Evolutionary conservation across 2,113 vertebrate genomes (phyloP).

Genomic region (Callospermophilus lateralis): DNA sequence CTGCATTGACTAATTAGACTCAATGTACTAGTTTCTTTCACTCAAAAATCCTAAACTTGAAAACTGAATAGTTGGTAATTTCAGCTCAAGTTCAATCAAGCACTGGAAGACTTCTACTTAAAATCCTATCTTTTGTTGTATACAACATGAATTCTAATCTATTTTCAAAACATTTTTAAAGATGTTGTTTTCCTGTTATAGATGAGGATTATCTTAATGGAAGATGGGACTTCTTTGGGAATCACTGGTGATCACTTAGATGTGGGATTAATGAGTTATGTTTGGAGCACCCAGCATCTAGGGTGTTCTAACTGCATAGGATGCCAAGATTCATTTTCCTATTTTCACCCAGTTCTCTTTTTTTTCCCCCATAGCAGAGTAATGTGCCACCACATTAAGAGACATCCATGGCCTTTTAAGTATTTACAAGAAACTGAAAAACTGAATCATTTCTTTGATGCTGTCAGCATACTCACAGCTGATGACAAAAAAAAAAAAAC

Average conservation of each 20-base stretch:
- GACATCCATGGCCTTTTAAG: conserved; percentile 47
- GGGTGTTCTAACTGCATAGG: background rate
- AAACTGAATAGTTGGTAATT: background rate
- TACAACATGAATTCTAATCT: background rate
- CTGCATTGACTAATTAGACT: background rate
- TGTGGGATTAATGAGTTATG: background rate
- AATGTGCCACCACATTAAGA: conserved; percentile 49
- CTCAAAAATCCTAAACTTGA: background rate
- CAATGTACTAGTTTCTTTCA: background rate
- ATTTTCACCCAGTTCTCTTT: background rate
- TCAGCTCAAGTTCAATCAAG: background rate
- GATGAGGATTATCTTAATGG: background rate
- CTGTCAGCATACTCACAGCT: background rate
- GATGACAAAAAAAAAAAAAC: background rate
- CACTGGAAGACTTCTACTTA: background rate
- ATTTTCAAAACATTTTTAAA: background rate
- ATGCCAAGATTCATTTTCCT: conserved; percentile 6
- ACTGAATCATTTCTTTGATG: conserved; percentile 46
- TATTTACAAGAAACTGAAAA: conserved; percentile 49
- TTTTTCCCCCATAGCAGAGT: background rate
- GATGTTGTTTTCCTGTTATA: background rate
- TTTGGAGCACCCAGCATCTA: background rate
- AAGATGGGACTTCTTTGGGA: background rate
- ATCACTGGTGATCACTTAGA: background rate
- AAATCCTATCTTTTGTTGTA: background rate